Evolutionary conservation across 2,113 vertebrate species (phyloP), one percentile per base, ranked within the genome.

Genomic region (Lanius collurio): DNA sequence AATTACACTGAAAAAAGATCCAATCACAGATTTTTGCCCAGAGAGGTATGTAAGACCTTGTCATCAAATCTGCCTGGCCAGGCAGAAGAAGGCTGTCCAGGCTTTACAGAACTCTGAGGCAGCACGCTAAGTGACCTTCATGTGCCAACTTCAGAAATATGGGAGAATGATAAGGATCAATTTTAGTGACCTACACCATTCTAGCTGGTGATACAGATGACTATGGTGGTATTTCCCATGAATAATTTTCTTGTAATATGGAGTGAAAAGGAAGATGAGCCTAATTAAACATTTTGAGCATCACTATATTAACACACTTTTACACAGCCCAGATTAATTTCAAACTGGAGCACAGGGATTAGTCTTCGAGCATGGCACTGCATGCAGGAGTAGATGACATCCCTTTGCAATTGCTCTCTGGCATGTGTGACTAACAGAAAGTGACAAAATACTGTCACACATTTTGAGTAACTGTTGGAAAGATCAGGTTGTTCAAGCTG

Each of bases 231-330:
- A 31, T 27, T 59, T 62, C 11, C 60, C 55, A 44, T 3, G 5
- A 86, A 7, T 7, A 10, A 28, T 55, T 79, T 85, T 68, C 57
- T 73, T 80, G 17, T 62, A 80, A n/a, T 30, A 44, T 4, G 31
- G 27, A 44, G 33, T 20, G 39, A 63, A 82, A 80, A 13, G 17
- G 13, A 87, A 63, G 35, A 68, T 14, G 7, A 85, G 17, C 35
- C 11, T 33, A 57, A 84, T 28, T 1, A 0, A 52, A 37, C 11
- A 18, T 41, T 80, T 62, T 74, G 46, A 89, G 57, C 33, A 39
- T 64, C 2, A 1, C 24, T n/a, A 0, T 9, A 19, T n/a, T 37
- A 79, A 82, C 1, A 2, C 2, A 8, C 6, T 64, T 91, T 35
- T 21, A 57, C 27, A 65, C 28, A 53, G n/a, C 17, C 9, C 28